A percentile compares a stretch with the other conserved stretches of the same genome.
Conservation (phyloP, 2,797 vertebrate genomes). For the Typhlichthys eigenmanni region DNA sequence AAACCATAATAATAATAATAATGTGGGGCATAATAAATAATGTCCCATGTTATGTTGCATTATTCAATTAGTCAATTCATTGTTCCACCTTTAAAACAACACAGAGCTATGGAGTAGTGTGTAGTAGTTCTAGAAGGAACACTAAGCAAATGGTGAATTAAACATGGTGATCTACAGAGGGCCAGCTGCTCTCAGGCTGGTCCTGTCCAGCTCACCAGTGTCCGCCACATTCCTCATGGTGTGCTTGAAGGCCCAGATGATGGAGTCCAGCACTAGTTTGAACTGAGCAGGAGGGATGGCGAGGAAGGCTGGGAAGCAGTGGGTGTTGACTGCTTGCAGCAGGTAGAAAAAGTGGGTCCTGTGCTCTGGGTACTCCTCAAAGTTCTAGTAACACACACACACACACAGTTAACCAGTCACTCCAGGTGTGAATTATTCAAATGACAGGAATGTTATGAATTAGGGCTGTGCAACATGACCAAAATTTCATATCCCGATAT, state of each 20-base stretch:
- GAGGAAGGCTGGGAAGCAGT: conserved; percentile 98
- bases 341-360: conserved; percentile 98
- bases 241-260: conserved; percentile 99
- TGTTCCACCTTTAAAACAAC: no score
- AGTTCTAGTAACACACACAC: conserved; percentile 79
- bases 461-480: no score
- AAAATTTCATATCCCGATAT: no score
- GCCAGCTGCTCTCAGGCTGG: conserved; percentile 71
- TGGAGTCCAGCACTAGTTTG: conserved; percentile 97
- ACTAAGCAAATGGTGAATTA: no score
- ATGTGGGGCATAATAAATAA: no score
- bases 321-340: conserved; percentile 97
- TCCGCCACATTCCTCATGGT: conserved; percentile 99
- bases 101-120: no score
- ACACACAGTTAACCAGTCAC: background rate
- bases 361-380: conserved; percentile 98
- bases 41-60: no score
- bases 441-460: background rate
- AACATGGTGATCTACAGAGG: background rate
- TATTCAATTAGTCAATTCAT: no score
- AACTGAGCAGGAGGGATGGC: conserved; percentile 98
- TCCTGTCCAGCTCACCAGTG: conserved; percentile 80
- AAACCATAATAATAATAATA: no score
- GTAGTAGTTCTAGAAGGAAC: no score
- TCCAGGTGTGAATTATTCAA: background rate